phyloP scores from a whole-genome alignment of 2,888 invertebrate genomes.

The Leptinotarsa tumamoca region DNA sequence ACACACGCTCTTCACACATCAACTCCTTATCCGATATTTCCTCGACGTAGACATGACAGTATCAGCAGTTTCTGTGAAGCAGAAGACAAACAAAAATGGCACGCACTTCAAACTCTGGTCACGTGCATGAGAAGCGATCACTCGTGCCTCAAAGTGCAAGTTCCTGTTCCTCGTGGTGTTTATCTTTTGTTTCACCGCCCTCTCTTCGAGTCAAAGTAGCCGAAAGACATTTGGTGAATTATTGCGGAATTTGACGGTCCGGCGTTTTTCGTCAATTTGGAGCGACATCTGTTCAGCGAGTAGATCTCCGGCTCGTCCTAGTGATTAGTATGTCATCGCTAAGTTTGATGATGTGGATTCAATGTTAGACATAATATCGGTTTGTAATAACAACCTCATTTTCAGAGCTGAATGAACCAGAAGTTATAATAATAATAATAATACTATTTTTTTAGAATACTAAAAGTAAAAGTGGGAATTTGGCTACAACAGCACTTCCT shows the following conservation, averaged over 20 bases:
- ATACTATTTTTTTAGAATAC: no score
- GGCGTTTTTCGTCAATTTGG: not conserved
- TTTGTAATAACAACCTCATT: not conserved
- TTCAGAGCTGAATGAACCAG: not conserved
- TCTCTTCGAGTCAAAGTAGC: conserved; percentile 15
- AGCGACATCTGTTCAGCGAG: not conserved
- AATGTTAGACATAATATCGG: not conserved
- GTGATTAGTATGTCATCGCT: conserved; percentile 3
- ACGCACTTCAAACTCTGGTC: conserved; percentile 25
- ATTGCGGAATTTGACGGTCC: not conserved
- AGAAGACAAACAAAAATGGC: conserved; percentile 35
- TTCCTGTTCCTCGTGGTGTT: conserved; percentile 23
- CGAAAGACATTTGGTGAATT: conserved; percentile 16
- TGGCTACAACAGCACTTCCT: no score
- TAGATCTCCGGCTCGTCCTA: not conserved
- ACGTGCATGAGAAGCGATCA: conserved; percentile 15
- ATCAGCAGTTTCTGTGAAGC: conserved; percentile 4
- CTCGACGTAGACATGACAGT: conserved; percentile 8
- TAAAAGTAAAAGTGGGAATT: no score
- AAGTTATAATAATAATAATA: no score
- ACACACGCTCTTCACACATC: conserved; percentile 23
- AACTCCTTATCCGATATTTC: conserved; percentile 18
- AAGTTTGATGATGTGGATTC: not conserved
- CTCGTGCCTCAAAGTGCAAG: conserved; percentile 17
- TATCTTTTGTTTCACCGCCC: conserved; percentile 33